phyloP scores from a whole-genome alignment of 2,888 invertebrate species.

The Phortica okadai region DNA sequence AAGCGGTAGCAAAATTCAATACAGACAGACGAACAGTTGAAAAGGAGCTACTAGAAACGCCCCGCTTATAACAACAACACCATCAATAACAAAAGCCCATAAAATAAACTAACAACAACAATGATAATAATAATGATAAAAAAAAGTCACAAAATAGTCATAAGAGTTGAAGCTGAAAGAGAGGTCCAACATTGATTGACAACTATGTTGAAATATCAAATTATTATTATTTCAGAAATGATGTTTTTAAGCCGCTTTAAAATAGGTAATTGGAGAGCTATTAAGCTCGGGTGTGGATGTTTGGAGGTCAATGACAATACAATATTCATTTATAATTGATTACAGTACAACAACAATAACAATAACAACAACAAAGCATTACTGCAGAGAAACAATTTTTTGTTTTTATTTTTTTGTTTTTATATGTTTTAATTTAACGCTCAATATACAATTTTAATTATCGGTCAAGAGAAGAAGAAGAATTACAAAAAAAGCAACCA shows the following conservation, averaged over 20 bases:
- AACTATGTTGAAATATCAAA: slow-evolving; percentile 71
- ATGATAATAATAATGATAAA: neutral
- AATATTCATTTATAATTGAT: slow-evolving; percentile 55
- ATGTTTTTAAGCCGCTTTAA: slow-evolving; percentile 62
- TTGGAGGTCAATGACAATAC: slow-evolving; percentile 68
- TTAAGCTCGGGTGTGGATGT: slow-evolving; percentile 64
- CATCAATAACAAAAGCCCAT: neutral
- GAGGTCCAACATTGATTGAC: slow-evolving; percentile 58
- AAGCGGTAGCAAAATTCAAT: slow-evolving; percentile 31
- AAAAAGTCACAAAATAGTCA: neutral
- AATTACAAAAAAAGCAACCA: slow-evolving; percentile 45
- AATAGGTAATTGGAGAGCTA: slow-evolving; percentile 66
- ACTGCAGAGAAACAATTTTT: neutral
- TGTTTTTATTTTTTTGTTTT: neutral
- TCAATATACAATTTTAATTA: slow-evolving; percentile 64
- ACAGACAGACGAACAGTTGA: slow-evolving; percentile 43
- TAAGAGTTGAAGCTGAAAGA: neutral
- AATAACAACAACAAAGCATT: neutral
- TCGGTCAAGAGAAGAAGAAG: slow-evolving; percentile 34
- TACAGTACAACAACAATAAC: slow-evolving; percentile 45
- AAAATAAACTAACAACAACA: slow-evolving; percentile 6
- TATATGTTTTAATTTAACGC: slow-evolving; percentile 69
- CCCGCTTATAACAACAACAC: slow-evolving; percentile 15
- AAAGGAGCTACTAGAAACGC: slow-evolving; percentile 50
- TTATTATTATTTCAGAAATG: slow-evolving; percentile 63